Evolutionary conservation across 2,797 vertebrate genomes (phyloP).

Genomic region (Rhabdophis nuchalis): DNA sequence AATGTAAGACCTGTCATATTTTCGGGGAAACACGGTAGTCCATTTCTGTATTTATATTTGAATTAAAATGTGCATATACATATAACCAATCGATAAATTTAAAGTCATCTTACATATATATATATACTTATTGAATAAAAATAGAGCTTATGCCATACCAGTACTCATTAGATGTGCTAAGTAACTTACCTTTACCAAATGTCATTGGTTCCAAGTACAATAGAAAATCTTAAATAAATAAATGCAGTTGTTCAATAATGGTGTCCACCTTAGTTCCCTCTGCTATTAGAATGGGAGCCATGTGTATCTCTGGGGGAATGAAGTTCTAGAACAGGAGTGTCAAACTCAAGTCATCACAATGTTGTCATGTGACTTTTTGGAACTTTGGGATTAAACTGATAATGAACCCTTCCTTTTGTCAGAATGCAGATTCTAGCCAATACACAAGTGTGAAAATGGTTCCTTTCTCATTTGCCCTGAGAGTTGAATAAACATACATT

Average conservation of each 20-base stretch:
- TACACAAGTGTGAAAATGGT: too few relatives aligned
- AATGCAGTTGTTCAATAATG: too few relatives aligned
- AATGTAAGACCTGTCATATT: too few relatives aligned
- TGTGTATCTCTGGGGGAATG: not conserved
- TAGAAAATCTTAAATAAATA: not conserved
- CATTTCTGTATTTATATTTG: not conserved
- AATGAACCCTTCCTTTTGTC: too few relatives aligned
- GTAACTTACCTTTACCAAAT: not conserved
- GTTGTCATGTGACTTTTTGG: too few relatives aligned
- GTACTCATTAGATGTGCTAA: not conserved
- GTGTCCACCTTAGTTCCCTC: not conserved
- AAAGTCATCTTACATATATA: not conserved
- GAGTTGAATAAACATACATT: too few relatives aligned
- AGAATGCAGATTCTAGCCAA: too few relatives aligned
- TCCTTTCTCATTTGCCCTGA: too few relatives aligned
- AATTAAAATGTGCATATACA: not conserved
- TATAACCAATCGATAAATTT: not conserved
- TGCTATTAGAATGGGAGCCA: not conserved
- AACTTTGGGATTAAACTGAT: too few relatives aligned
- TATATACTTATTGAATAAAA: not conserved
- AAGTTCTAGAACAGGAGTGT: not conserved
- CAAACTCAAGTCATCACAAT: too few relatives aligned
- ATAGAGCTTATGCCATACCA: not conserved
- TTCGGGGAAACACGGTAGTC: too few relatives aligned
- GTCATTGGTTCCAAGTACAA: not conserved